Percentiles rank a stretch among this genome's conserved stretches.
These are phyloP conservation scores for Poeciliopsis gracilis DNA, from an alignment of 2,797 vertebrate species.

Conservation along the genomic window DNA sequence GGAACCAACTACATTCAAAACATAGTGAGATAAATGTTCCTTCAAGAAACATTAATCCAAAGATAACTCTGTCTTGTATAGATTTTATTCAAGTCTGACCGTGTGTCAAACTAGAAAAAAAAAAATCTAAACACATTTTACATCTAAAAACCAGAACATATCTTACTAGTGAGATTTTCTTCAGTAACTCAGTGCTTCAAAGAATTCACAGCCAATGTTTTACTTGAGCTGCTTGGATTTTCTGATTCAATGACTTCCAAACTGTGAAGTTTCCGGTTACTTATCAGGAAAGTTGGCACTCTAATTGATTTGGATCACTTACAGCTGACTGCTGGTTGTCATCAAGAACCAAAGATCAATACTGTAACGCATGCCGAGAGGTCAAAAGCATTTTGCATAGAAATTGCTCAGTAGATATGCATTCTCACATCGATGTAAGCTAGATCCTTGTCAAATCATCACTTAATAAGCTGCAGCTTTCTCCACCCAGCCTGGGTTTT, in stretches of 20 bases:
- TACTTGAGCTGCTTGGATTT: slow-evolving; percentile 11
- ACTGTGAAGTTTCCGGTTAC: slow-evolving; percentile 50
- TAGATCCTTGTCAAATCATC: slow-evolving; percentile 13
- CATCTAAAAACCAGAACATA: neutral
- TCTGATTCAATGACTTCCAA: slow-evolving; percentile 52
- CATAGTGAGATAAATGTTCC: neutral
- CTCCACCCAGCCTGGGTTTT: neutral
- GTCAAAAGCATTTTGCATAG: slow-evolving; percentile 37
- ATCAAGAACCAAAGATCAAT: slow-evolving; percentile 69
- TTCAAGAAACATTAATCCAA: neutral
- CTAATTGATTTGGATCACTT: slow-evolving; percentile 75
- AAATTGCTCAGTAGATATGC: slow-evolving; percentile 32
- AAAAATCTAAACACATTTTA: neutral
- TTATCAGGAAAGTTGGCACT: slow-evolving; percentile 60
- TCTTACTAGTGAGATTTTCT: neutral
- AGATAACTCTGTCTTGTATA: neutral
- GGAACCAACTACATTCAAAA: too few relatives aligned
- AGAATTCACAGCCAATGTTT: slow-evolving; percentile 7
- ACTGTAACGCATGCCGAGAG: slow-evolving; percentile 45
- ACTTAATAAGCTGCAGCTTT: slow-evolving; percentile 15
- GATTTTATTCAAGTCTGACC: neutral
- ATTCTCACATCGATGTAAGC: slow-evolving; percentile 12
- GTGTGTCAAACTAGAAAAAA: neutral
- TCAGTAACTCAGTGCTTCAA: slow-evolving; percentile 6
- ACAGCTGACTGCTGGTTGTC: slow-evolving; percentile 70